Percentiles rank a stretch among this genome's conserved stretches.
phyloP scores from a whole-genome alignment of 2,113 vertebrate species.

The Romanogobio albipinnatus region DNA sequence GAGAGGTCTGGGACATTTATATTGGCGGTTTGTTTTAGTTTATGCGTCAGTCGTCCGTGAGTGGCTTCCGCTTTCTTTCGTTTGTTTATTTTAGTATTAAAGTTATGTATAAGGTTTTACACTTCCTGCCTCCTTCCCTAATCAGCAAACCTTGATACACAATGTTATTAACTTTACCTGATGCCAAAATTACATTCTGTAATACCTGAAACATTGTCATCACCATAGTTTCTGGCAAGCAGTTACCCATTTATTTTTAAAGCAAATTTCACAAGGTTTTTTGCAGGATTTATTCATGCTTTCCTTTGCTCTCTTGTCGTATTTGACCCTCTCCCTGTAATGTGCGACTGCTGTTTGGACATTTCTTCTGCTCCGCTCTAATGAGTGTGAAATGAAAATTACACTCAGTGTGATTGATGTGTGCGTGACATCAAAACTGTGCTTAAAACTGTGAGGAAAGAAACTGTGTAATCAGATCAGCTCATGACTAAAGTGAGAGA shows the following conservation, averaged over 20 bases:
- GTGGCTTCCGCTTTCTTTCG: too few relatives aligned
- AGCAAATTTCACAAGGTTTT: neutral
- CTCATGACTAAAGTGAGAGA: neutral
- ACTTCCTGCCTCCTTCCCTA: too few relatives aligned
- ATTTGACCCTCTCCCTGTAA: neutral
- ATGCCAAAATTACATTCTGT: neutral
- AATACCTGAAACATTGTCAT: neutral
- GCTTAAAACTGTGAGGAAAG: neutral
- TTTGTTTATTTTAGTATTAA: too few relatives aligned
- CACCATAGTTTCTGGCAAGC: neutral
- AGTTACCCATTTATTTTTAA: neutral
- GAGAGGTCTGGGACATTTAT: too few relatives aligned
- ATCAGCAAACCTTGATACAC: too few relatives aligned
- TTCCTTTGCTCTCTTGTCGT: neutral
- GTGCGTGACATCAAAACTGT: neutral
- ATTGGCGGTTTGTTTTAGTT: too few relatives aligned
- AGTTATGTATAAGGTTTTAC: too few relatives aligned
- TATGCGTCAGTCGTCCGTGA: too few relatives aligned
- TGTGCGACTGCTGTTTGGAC: constrained; percentile 26
- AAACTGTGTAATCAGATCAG: constrained; percentile 2
- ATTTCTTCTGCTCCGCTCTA: constrained; percentile 18
- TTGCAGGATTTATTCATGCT: neutral
- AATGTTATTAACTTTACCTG: too few relatives aligned
- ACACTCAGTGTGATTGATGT: constrained; percentile 17
- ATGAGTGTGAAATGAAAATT: constrained; percentile 43